Percentiles rank a stretch among this genome's conserved stretches.
Conservation (phyloP, 2,113 vertebrate genomes). For the Rhabdornis inornatus region DNA sequence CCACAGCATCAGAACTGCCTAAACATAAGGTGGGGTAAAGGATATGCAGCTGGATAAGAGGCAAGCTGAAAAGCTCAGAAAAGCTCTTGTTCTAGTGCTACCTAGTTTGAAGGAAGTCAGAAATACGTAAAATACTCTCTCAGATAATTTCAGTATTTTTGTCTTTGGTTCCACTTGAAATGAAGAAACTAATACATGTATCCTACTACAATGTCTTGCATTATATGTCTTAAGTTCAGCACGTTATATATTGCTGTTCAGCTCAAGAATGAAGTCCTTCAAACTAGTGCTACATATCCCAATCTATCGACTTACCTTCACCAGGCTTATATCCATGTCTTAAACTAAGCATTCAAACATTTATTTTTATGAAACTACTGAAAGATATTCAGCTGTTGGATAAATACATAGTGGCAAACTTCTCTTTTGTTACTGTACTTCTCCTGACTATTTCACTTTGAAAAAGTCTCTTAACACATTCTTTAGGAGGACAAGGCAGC, state of each 20-base stretch:
- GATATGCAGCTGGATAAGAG: not conserved
- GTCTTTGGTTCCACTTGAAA: not conserved
- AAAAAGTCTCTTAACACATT: not conserved
- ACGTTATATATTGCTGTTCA: not conserved
- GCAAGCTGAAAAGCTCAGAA: not conserved
- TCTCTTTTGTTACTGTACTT: not conserved
- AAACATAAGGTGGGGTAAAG: not conserved
- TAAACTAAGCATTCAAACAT: not conserved
- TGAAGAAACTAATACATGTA: not conserved
- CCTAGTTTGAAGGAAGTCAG: not conserved
- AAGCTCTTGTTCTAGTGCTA: not conserved
- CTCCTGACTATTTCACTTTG: not conserved
- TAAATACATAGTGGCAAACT: not conserved
- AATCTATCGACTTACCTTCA: not conserved
- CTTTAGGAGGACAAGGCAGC: constrained; percentile 3
- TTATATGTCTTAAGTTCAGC: not conserved
- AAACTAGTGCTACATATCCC: not conserved
- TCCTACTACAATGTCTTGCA: not conserved
- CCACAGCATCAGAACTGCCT: not conserved
- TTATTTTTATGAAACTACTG: not conserved
- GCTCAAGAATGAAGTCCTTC: not conserved
- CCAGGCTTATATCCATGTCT: not conserved
- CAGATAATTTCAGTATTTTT: not conserved
- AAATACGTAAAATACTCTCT: not conserved
- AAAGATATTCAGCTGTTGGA: not conserved